Evolutionary conservation across 1,140 invertebrate species (phyloP), one percentile per base, ranked within the genome.

Genomic region (Bombus picipes): DNA sequence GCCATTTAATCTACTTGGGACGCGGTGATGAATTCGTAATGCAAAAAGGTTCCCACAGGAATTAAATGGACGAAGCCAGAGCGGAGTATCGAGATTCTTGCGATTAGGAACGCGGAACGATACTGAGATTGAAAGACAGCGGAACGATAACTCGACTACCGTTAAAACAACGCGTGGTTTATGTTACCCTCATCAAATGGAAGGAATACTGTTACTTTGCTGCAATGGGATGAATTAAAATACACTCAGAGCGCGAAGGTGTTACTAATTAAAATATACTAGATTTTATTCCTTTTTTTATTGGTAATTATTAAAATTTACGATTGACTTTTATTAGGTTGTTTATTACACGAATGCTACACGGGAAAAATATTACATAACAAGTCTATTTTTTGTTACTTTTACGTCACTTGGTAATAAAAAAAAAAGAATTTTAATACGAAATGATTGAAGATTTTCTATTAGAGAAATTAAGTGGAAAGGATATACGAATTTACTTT

Each of bases 21-120:
- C 9, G 6, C 39, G 53, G 53, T 73, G 76, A 62, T 72, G 53
- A 62, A 80, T 85, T 79, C 76, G 47, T 85, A 79, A 80, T 72
- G 77, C 18, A 72, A 80, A 71, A 80, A 47, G 76, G 39, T 85
- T 85, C 83, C 57, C 83, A 79, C 66, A 85, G 57, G 77, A 85
- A 80, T 85, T 85, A 85, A 85, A 57, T 25, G 68, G 57, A 80
- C 32, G 78, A 28, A 4, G 37, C 43, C 25, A n/a, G 39, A 37
- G 75, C 8, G 47, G 53, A 10, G 75, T 22, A 71, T 85, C 83
- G 83, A 85, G 83, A 85, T 85, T 80, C 66, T 80, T 72, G 77
- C 68, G 83, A 85, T 85, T 80, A 85, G 83, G 77, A 85, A 85
- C 83, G 77, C 83, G 83, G 83, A 85, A 85, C 83, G 83, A 85